Evolutionary conservation across 2,888 invertebrate genomes (phyloP), one percentile per base, ranked within the genome.

Genomic region (Tipula unca): DNA sequence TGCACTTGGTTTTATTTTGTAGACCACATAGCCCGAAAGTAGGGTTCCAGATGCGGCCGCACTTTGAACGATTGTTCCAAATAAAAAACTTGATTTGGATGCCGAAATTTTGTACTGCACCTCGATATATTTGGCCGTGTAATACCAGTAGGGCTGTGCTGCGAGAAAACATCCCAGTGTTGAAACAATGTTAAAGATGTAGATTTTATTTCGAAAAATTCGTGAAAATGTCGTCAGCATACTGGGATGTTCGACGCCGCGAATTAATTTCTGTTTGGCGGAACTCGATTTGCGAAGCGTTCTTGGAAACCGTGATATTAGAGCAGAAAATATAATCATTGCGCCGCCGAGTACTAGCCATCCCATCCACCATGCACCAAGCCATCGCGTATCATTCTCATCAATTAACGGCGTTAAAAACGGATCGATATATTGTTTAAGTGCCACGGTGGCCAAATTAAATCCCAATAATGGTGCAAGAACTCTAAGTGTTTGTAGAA

Each of bases 41-140:
- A 48, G n/a, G 0, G n/a, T 17, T n/a, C 48, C 48, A 17, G 4
- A 1, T 2, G 48, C 48, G n/a, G 48, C 14, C n/a, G n/a, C 14
- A n/a, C 3, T 10, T 13, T 13, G 39, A 10, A 39, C 39, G 10
- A 39, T 39, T 39, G 39, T 8, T 5, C 48, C 48, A 10, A 17
- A 8, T 17, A 48, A 6, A 48, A 48, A 48, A 48, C 48, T 48
- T 0, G 48, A 14, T 29, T 17, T 92, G 0, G 94, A 93, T 0
- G 95, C 94, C 1, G 94, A 93, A 87, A 93, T 93, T 86, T 92
- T 92, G 89, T 94, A 95, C 89, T 94, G 94, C 0, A 93, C 94
- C 90, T 95, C 95, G 10, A 82, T 82, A 25, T 82, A 82, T 82
- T 82, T 82, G 1, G 82, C 10, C 6, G 69, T 17, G 3, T 20